Evolutionary conservation across 2,113 vertebrate species (phyloP).

Genomic region (Speoplatyrhinus poulsoni): DNA sequence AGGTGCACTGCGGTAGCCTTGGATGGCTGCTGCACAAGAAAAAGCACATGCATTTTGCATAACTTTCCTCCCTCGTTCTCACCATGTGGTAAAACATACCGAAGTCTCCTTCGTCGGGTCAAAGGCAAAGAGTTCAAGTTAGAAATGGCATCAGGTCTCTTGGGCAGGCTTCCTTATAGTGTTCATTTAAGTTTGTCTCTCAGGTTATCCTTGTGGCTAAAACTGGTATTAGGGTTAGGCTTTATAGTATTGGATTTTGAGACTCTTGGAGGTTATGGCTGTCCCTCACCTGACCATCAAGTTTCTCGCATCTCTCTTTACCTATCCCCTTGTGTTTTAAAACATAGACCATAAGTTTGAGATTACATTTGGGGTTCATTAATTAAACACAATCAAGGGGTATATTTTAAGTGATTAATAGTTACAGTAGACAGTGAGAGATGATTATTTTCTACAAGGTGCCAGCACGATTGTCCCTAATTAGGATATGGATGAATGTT

Average conservation of each 20-base stretch:
- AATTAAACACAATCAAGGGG: too few relatives aligned
- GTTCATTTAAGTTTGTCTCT: too few relatives aligned
- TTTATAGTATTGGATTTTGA: too few relatives aligned
- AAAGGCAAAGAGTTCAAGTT: constrained; percentile 19
- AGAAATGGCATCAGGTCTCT: constrained; percentile 22
- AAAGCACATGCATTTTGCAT: constrained; percentile 72
- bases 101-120: constrained; percentile 43
- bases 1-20: constrained; percentile 60
- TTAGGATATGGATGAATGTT: constrained; percentile 10
- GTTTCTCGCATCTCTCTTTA: too few relatives aligned
- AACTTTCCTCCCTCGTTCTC: constrained; percentile 45
- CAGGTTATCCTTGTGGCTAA: too few relatives aligned
- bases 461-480: background rate
- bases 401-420: background rate
- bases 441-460: constrained; percentile 16
- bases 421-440: constrained; percentile 2
- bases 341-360: too few relatives aligned
- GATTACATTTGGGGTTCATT: too few relatives aligned
- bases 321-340: too few relatives aligned
- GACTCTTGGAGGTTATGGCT: too few relatives aligned
- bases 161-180: too few relatives aligned
- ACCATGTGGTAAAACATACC: constrained; percentile 41
- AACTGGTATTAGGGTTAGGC: too few relatives aligned
- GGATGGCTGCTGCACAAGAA: constrained; percentile 56
- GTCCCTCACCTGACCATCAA: too few relatives aligned